Base-by-base conservation (phyloP, 1,140 invertebrate genomes). In the Fopius arisanus region DNA sequence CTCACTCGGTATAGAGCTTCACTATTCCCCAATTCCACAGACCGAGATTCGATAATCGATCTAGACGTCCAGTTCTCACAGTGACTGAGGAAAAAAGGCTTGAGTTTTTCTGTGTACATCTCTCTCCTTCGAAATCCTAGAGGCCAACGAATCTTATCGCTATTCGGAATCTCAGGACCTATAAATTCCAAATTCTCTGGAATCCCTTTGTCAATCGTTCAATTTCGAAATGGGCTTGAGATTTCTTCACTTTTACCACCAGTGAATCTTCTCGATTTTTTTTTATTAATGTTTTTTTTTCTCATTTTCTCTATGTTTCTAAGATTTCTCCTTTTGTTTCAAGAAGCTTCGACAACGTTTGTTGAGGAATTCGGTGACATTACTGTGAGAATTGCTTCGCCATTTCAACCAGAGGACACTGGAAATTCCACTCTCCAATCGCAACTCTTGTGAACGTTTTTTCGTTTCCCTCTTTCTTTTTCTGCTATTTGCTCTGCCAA, bases 1-100 rank as follows among this genome's bases (percentile, higher is more conserved):
- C 23, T 3, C 23, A 54, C 23, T 2, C 9, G 12, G 7, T 37
- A 12, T 10, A 37, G 7, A 7, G 12, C 33, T 37, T 12, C 9
- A 28, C 23, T 14, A 26, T 59, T 26, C 9, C 54, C 54, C 23
- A 59, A 3, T 28, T 59, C 28, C 28, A 3, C 10, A 65, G 62
- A 28, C 40, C 21, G 21, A 31, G 65, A 73, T 73, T 67, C 71
- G 43, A 73, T 73, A 73, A 73, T 73, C 71, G 71, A 73, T 28
- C 63, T 33, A 19, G 59, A 69, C 26, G 29, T 59, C 68, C 41
- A 68, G n/a, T 26, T n/a, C 12, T 65, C 31, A 16, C 23, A 23
- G 54, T 9, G 16, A 40, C 14, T 16, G 2, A 43, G 40, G n/a
- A 68, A 9, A 33, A 10, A 66, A 37, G 23, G 10, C 10, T 14